Conservation (phyloP, 2,113 vertebrate genomes). For the Erythrocercus mccallii region DNA sequence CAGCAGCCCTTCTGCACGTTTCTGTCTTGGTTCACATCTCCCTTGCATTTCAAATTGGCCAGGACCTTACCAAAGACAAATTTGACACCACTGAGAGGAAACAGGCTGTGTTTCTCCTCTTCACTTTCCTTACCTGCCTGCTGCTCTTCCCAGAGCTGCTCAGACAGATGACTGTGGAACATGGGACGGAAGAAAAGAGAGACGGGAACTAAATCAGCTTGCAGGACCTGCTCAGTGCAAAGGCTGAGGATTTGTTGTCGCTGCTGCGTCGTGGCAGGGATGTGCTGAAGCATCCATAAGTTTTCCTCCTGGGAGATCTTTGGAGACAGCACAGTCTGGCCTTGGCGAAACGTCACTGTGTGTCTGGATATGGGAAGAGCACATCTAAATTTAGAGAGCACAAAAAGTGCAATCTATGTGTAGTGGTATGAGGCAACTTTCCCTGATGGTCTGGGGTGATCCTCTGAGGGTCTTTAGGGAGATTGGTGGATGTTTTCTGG, state of each 20-base stretch:
- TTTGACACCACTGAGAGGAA: neutral
- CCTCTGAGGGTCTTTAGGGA: neutral
- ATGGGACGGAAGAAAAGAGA: neutral
- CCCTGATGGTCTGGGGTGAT: neutral
- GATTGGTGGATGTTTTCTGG: neutral
- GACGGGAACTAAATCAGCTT: neutral
- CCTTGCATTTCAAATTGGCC: neutral
- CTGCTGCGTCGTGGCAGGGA: neutral
- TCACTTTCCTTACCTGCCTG: neutral
- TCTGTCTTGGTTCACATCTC: neutral
- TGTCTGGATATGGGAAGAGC: neutral
- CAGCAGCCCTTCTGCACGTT: neutral
- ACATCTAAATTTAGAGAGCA: neutral
- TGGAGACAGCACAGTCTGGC: neutral
- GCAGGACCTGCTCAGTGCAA: neutral
- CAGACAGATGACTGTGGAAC: neutral
- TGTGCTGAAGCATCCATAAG: neutral
- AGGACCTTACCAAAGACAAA: neutral
- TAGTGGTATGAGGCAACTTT: neutral
- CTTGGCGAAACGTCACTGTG: neutral
- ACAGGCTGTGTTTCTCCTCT: neutral
- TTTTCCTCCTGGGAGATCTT: neutral
- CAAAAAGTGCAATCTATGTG: neutral
- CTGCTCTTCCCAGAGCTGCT: neutral
- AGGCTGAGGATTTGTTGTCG: neutral